Evolutionary conservation across 64 coral and sea anemone genomes (phyloP), one percentile per base, ranked within the genome.

Genomic region (Montipora capricornis): DNA sequence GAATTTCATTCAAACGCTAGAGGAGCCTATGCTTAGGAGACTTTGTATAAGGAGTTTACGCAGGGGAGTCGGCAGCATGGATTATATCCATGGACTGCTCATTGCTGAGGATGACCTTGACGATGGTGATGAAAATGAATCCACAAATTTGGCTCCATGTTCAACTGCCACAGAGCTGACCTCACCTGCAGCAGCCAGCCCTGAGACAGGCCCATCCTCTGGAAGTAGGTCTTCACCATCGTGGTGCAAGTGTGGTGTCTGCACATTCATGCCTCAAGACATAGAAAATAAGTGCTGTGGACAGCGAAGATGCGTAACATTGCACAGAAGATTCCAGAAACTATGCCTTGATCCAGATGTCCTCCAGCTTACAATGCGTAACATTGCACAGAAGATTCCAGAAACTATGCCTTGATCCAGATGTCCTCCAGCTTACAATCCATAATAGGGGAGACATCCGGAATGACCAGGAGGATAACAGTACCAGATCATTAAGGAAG

Each of bases 51-150:
- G 83, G 6, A 52, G n/a, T n/a, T n/a, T n/a, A n/a, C n/a, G n/a
- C n/a, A n/a, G n/a, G n/a, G 91, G 91, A 11, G 47, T 88, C 68
- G 92, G 84, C 0, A 88, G 82, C 44, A 93, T 93, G 92, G 83
- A 88, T 16, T 93, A 71, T 19, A 81, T 93, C 15, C 55, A 93
- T 7, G 17, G 44, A 16, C 49, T 93, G 6, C 82, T 93, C 6
- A 93, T 93, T 26, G 64, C n/a, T n/a, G n/a, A n/a, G 13, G 82
- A 93, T 81, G 84, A 93, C 58, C 76, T 69, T 4, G 89, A 81
- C 77, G 76, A 71, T 10, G 89, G 69, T 47, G 60, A 64, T 64
- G 60, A 64, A 64, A 64, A 64, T 64, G 60, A 64, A 10, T 10
- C 60, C 60, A 64, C 12, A 64, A 64, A 64, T 64, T 10, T 64